Percentiles rank a stretch among this genome's conserved stretches.
Evolutionary conservation across 2,888 invertebrate genomes (phyloP).

Genomic region (Aphidius colemani): DNA sequence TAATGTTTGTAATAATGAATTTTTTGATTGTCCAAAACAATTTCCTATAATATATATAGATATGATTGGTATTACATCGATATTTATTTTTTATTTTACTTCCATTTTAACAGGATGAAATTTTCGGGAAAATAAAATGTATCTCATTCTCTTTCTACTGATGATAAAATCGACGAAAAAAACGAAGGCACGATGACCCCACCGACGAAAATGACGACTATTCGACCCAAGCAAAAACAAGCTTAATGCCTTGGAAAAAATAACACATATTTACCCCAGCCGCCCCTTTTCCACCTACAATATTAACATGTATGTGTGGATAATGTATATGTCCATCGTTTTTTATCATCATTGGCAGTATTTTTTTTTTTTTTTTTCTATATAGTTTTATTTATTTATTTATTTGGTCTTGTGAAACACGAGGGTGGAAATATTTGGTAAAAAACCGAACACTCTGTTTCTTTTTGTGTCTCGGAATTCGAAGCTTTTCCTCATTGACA

Average conservation of each 20-base stretch:
- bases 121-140: constrained; percentile 12
- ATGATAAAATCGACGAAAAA: no score
- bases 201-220: constrained; percentile 17
- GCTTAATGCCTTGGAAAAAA: constrained; percentile 60
- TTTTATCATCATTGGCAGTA: constrained; percentile 17
- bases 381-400: constrained; percentile 25
- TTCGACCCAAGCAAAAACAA: constrained; percentile 45
- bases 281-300: background rate
- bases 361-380: constrained; percentile 15
- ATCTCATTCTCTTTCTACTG: constrained; percentile 39
- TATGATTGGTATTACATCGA: constrained; percentile 9
- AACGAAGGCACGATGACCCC: constrained; percentile 43
- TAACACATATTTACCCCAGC: constrained; percentile 50
- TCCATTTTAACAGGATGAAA: constrained; percentile 2
- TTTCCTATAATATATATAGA: no score
- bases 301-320: constrained; percentile 20
- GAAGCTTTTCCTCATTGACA: constrained; percentile 17
- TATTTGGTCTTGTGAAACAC: constrained; percentile 35
- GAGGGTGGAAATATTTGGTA: constrained; percentile 55
- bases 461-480: constrained; percentile 10
- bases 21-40: background rate
- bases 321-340: background rate
- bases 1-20: constrained; percentile 18
- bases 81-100: constrained; percentile 9
- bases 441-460: constrained; percentile 48